Evolutionary conservation across 2,797 vertebrate species (phyloP), one percentile per base, ranked within the genome.

Genomic region (Gadopsis marmoratus): DNA sequence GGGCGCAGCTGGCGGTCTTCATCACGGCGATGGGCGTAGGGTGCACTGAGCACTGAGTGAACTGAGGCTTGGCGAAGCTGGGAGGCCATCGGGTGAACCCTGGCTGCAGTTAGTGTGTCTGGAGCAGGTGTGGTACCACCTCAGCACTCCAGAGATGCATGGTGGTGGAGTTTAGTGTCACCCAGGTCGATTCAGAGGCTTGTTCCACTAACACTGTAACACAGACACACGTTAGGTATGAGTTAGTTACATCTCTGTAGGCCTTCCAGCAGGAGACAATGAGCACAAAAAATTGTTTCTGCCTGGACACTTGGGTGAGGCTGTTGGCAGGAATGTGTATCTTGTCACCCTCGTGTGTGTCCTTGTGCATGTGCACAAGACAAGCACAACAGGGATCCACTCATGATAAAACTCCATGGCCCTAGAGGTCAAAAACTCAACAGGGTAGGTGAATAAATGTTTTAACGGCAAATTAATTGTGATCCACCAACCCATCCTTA

Each of bases 1-100:
- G 96, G 81, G 95, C 92, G 29, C 96, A 96, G 92, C 96, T 96
- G 94, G 96, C 97, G 92, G 98, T 97, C 95, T 95, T 97, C 93
- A 93, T 95, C 86, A 86, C 93, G 95, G 93, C 93, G 74, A 88
- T 50, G 76, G 86, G 78, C 31, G 31, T 16, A 59, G 66, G 85
- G 83, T 35, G 86, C 82, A 19, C 87, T 70, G 86, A 89, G 88
- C 86, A 82, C 78, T 78, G 87, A 79, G 78, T 53, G 23, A 60
- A 78, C 79, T 71, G 74, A 85, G 86, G 84, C 61, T 56, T 65
- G 79, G 71, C 8, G 55, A 69, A 79, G 84, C 81, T 26, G 74
- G 78, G 81, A 76, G 88, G 89, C 92, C 93, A 94, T 94, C 71
- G 21, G 86, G 89, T 39, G 88, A 63, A 74, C 80, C 86, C 81